A percentile compares a stretch with the other conserved stretches of the same genome.
Conservation (phyloP, 2,888 invertebrate species). For the Eristalis pertinax region DNA sequence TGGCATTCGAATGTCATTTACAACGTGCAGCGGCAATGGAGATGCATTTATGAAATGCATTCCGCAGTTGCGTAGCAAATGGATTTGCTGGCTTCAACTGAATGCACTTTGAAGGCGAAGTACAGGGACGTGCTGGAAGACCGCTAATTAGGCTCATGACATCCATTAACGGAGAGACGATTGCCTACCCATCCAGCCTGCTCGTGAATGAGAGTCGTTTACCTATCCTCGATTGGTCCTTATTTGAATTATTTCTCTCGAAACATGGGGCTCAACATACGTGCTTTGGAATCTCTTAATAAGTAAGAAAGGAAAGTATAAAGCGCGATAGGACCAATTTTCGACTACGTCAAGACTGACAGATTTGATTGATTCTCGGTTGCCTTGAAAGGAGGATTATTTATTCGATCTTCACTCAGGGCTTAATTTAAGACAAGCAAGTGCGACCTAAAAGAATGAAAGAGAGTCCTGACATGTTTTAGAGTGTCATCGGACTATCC, state of each 20-base stretch:
- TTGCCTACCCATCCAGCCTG: neutral
- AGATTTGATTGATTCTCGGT: too few species aligned
- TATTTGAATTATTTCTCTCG: neutral
- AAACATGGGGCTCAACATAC: neutral
- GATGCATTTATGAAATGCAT: constrained; percentile 42
- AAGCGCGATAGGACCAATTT: neutral
- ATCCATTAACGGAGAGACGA: neutral
- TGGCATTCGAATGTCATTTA: constrained; percentile 17
- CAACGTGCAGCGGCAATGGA: neutral
- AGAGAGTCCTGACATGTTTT: too few species aligned
- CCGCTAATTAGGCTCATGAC: constrained; percentile 9
- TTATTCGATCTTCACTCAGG: too few species aligned
- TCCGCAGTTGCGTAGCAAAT: neutral
- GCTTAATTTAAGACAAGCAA: too few species aligned
- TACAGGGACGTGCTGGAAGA: constrained; percentile 23
- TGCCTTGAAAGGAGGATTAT: too few species aligned
- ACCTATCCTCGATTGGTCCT: neutral
- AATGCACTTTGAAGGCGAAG: constrained; percentile 12
- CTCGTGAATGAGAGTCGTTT: neutral
- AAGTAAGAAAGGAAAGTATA: neutral
- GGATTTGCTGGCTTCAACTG: neutral
- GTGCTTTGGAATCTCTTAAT: neutral
- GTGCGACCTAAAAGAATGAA: too few species aligned
- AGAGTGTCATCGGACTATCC: too few species aligned
- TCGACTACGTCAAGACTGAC: too few species aligned